A percentile compares a stretch with the other conserved stretches of the same genome.
These are phyloP conservation scores for Hiodon alosoides DNA, from an alignment of 2,113 vertebrate species.

Conservation along the genomic window DNA sequence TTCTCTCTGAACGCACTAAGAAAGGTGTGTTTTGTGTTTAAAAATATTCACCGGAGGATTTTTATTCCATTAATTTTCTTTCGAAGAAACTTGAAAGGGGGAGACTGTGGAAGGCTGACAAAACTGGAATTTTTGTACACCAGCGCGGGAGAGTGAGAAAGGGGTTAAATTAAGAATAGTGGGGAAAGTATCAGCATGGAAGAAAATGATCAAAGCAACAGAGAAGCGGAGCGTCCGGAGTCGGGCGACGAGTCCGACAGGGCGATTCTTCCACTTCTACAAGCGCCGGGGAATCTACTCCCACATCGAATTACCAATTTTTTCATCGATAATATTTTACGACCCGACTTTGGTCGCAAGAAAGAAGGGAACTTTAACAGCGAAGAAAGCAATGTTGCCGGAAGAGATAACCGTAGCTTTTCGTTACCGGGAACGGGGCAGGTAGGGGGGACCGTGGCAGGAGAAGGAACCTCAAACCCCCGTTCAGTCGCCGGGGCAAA, in stretches of 20 bases:
- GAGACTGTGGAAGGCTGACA: constrained; percentile 30
- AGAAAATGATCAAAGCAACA: constrained; percentile 74
- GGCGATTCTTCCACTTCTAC: constrained; percentile 69
- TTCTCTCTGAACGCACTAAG: constrained; percentile 60
- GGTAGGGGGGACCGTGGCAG: constrained; percentile 60
- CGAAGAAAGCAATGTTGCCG: constrained; percentile 51
- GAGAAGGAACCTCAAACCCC: constrained; percentile 75
- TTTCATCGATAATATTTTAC: constrained; percentile 88
- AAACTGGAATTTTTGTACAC: constrained; percentile 46
- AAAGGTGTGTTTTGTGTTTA: constrained; percentile 56
- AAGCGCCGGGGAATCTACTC: constrained; percentile 75
- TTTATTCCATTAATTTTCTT: constrained; percentile 39
- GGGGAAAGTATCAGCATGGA: constrained; percentile 78
- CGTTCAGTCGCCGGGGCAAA: constrained; percentile 63
- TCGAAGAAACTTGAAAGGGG: constrained; percentile 18
- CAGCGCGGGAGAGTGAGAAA: constrained; percentile 54
- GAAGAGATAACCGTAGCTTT: constrained; percentile 62
- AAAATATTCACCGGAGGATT: constrained; percentile 41
- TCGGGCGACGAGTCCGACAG: constrained; percentile 72
- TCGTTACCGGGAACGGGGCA: constrained; percentile 60
- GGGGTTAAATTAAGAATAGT: constrained; percentile 55
- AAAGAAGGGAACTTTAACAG: constrained; percentile 60
- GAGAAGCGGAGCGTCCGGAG: constrained; percentile 67
- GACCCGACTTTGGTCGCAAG: constrained; percentile 81
- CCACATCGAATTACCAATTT: constrained; percentile 86